Base-by-base conservation (phyloP, 1,140 invertebrate genomes). In the Colletes latitarsis region DNA sequence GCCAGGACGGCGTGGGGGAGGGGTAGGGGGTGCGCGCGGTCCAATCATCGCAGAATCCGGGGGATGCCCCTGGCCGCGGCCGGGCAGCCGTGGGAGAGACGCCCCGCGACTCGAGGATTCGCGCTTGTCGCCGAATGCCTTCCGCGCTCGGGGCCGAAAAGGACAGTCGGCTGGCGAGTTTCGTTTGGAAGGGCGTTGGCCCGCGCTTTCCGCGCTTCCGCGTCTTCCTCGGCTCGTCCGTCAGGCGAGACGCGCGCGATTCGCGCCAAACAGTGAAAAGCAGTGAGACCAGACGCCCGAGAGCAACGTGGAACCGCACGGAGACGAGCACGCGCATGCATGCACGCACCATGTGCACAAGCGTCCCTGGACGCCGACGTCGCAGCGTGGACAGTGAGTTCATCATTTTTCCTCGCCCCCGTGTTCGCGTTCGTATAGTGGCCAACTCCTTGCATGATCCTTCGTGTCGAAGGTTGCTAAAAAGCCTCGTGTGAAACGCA, bases 11-110 rank as follows among this genome's bases (percentile, higher is more conserved):
- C 46, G 30, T 57, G 77, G 55, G 84, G 81, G 67, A 43, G 57
- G 43, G 78, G 82, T 43, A 43, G 30, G 90, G 91, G 90, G 91
- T 91, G 90, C 88, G 90, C 89, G 83, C 86, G 93, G 91, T 92
- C 93, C 93, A 93, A 93, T 93, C 93, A 93, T 92, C 92, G 91
- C 91, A 93, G 92, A 92, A 93, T 93, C 91, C 89, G 74, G 87
- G 87, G 82, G 86, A 88, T 88, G 88, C 88, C 87, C 82, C 84
- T 86, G 88, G 90, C 87, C 87, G 91, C 88, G 89, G 87, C 91
- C 90, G 92, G 90, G 87, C 88, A 90, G 84, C 86, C 83, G 87
- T 84, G 87, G 79, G 87, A 88, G 84, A 85, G 87, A 88, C 87
- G 86, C 88, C 88, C 89, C 82, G 83, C 87, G 62, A 82, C 84